Evolutionary conservation across 1,140 invertebrate genomes (phyloP), one percentile per base, ranked within the genome.

Genomic region (Drosophila ficusphila): DNA sequence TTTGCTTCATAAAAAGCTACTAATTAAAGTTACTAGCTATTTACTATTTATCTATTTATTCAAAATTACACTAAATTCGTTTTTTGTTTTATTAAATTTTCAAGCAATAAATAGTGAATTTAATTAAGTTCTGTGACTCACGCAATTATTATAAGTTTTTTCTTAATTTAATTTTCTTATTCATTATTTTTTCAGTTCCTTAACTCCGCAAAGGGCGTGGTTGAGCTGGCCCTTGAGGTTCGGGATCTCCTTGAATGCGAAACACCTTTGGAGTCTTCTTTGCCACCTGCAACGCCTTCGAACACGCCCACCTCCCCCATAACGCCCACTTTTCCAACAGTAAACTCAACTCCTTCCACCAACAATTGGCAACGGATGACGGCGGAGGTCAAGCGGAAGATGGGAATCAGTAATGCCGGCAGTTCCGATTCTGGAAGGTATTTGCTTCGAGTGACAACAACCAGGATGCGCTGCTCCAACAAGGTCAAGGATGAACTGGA

Each of bases 401-500:
- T 90, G 68, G 89, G 86, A 33, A 79, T 90, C 1, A 85, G 77
- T 47, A 90, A 90, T 69, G 78, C 65, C 1, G 42, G 38, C 4
- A 72, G 19, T 7, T 36, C 44, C 3, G 27, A 56, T 4, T 54
- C 72, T 1, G 70, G 65, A 0, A 62, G 48, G 6, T 70, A 89
- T 5, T 11, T 78, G 18, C 54, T 91, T 3, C 72, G 89, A 4
- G 67, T 91, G 9, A 90, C 90, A 2, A 91, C 90, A 0, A 44
- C 90, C 3, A 70, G 85, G 36, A 91, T 91, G 90, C 88, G 90
- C 0, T 91, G 90, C 58, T 88, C 90, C 46, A 90, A 90, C 38
- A 91, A 91, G 67, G 90, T 91, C 9, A 91, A 91, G 74, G 90
- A 91, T 31, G 90, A 91, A 19, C 73, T 91, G 23, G 90, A 91